Conservation (phyloP, 2,113 vertebrate genomes). For the Dasyprocta punctata region DNA sequence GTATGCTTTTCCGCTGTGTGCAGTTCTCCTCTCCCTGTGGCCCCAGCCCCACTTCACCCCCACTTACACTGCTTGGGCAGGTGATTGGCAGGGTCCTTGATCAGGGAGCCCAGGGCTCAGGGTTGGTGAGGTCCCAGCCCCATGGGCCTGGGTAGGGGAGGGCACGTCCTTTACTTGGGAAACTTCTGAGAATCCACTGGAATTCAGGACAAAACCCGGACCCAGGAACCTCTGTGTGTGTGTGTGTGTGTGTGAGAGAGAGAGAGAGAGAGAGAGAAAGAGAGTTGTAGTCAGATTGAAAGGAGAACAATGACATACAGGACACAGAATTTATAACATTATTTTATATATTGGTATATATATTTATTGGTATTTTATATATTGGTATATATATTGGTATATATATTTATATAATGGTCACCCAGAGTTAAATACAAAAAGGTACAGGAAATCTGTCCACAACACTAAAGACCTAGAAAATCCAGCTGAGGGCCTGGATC, state of each 20-base stretch:
- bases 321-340: no score
- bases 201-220: conserved; percentile 6
- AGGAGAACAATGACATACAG: no score
- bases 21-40: conserved; percentile 52
- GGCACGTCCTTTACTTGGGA: not conserved
- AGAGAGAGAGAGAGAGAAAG: no score
- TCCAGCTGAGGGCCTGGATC: no score
- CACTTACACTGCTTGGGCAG: not conserved
- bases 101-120: not conserved
- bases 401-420: no score
- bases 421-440: no score
- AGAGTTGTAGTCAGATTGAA: no score
- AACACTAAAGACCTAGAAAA: no score
- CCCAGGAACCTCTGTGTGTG: not conserved
- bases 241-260: not conserved
- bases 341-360: no score
- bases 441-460: no score
- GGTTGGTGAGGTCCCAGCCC: not conserved
- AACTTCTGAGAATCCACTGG: not conserved
- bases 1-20: conserved; percentile 74
- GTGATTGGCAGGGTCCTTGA: not conserved
- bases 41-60: not conserved
- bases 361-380: no score
- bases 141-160: not conserved
- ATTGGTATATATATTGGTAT: no score